A percentile compares a stretch with the other conserved stretches of the same genome.
These are phyloP conservation scores for Microcebus murinus DNA, from an alignment of 2,113 vertebrate species.

Conservation along the genomic window DNA sequence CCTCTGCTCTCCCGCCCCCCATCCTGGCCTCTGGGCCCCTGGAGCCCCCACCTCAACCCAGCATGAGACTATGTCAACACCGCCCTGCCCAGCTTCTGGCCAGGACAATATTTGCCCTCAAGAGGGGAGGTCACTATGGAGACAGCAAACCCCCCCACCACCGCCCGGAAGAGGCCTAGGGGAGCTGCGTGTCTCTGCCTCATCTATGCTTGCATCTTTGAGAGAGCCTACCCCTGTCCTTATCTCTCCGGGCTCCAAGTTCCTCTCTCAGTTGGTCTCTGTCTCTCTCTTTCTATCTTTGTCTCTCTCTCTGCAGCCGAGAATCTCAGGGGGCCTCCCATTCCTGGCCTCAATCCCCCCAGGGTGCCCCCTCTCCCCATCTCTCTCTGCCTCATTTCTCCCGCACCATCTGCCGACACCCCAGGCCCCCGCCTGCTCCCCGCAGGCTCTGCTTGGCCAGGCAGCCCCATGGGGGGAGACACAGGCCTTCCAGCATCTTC, in stretches of 20 bases:
- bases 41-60: conserved; percentile 45
- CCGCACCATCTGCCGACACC: conserved; percentile 71
- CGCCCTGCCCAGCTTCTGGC: conserved; percentile 29
- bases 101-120: conserved; percentile 74
- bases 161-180: not conserved
- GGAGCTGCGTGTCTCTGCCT: not conserved
- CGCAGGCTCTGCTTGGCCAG: not conserved
- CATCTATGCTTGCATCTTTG: not conserved
- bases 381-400: conserved; percentile 81
- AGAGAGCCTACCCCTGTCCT: not conserved
- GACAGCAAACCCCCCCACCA: not conserved
- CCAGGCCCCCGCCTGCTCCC: conserved; percentile 60
- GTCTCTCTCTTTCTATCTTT: not conserved
- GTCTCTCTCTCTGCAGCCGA: not conserved
- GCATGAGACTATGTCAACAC: conserved; percentile 71
- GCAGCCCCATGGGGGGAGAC: conserved; percentile 36
- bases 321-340: conserved; percentile 25
- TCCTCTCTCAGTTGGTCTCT: not conserved
- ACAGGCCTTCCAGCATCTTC: not conserved
- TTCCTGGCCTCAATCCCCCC: conserved; percentile 47
- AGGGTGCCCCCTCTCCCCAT: conserved; percentile 36
- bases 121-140: conserved; percentile 72
- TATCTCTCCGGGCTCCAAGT: not conserved
- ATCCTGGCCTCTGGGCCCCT: not conserved
- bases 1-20: not conserved